Conservation (phyloP, 2,113 vertebrate species). For the Gambusia holbrooki region DNA sequence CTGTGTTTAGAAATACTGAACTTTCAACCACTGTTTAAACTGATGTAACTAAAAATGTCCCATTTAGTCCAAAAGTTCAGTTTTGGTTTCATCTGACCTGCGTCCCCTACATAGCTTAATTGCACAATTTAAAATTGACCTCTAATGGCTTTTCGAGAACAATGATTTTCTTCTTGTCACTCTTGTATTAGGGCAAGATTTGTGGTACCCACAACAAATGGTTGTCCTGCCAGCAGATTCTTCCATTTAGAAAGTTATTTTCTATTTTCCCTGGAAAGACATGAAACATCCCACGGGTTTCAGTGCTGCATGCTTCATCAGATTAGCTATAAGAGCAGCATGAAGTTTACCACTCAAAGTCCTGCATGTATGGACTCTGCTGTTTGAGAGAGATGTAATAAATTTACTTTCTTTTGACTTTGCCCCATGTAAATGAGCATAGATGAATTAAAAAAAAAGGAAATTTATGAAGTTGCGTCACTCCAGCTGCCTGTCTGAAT, state of each 20-base stretch:
- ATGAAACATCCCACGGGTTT: background rate
- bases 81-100: background rate
- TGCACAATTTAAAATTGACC: no score
- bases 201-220: no score
- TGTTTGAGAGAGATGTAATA: background rate
- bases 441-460: slow-evolving; percentile 22
- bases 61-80: background rate
- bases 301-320: no score
- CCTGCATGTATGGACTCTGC: background rate
- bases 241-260: background rate
- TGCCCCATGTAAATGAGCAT: background rate
- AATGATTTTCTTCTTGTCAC: no score
- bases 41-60: no score
- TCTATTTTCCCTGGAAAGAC: background rate
- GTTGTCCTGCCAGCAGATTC: background rate
- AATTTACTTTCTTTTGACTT: background rate
- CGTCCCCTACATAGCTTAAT: no score
- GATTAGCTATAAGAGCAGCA: background rate
- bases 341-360: slow-evolving; percentile 7
- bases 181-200: no score
- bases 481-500: slow-evolving; percentile 70
- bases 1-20: no score
- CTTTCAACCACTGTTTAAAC: no score
- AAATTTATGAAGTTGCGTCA: slow-evolving; percentile 7
- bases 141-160: no score